phyloP scores from a whole-genome alignment of 2,797 vertebrate species.

The Telmatherina bonti region DNA sequence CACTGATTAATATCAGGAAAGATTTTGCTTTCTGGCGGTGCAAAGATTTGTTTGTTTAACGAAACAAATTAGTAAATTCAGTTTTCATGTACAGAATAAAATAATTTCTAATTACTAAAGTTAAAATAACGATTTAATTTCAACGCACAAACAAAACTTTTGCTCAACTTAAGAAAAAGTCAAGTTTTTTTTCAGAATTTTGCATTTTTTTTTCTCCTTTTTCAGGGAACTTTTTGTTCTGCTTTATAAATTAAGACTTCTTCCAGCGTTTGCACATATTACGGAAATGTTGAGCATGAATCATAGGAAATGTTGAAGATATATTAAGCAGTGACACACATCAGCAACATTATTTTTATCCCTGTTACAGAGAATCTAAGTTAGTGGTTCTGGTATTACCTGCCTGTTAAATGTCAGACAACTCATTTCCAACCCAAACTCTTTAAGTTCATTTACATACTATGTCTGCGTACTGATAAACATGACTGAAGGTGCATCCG shows the following conservation, averaged over 20 bases:
- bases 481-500: background rate
- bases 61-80: too few species aligned
- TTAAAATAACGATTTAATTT: too few species aligned
- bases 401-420: background rate
- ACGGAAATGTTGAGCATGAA: conserved; percentile 29
- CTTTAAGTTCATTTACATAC: background rate
- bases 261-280: conserved; percentile 26
- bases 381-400: background rate
- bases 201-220: background rate
- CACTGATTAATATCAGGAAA: background rate
- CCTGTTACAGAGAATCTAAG: too few species aligned
- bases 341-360: background rate
- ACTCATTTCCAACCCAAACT: background rate
- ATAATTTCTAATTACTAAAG: background rate
- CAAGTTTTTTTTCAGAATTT: conserved; percentile 10
- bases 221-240: conserved; percentile 52
- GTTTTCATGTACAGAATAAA: background rate
- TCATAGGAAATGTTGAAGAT: conserved; percentile 33
- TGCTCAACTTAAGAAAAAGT: background rate
- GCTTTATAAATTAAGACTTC: conserved; percentile 32
- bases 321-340: background rate
- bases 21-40: background rate
- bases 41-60: background rate
- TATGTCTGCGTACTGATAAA: too few species aligned
- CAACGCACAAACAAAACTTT: too few species aligned